These are phyloP conservation scores for Drymonia ruficornis DNA, from an alignment of 2,888 invertebrate genomes.

Conservation along the genomic window DNA sequence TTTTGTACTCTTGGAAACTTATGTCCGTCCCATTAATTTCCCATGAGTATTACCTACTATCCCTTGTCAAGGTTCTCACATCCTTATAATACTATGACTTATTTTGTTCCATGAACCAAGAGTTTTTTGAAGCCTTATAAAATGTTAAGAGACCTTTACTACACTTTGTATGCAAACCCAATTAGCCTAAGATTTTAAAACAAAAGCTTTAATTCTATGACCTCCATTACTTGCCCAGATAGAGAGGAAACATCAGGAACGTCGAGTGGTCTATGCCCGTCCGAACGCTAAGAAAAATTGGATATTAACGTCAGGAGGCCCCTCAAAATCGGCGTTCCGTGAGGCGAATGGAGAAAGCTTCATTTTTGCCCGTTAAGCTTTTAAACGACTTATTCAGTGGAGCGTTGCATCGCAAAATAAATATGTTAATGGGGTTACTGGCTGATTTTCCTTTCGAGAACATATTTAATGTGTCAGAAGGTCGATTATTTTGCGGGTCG, in stretches of 20 bases:
- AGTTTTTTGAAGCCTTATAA: no score
- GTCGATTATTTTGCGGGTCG: conserved; percentile 3
- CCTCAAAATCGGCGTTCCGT: conserved; percentile 59
- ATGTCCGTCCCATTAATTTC: no score
- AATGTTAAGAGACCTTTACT: no score
- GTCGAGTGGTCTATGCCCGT: conserved; percentile 36
- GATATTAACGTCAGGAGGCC: conserved; percentile 62
- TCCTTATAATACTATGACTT: no score
- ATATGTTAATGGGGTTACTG: conserved; percentile 24
- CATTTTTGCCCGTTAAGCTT: conserved; percentile 30
- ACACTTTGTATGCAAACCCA: no score
- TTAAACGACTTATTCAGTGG: conserved; percentile 20
- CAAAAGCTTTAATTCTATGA: neutral
- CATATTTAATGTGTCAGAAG: neutral
- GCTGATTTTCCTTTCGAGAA: conserved; percentile 1
- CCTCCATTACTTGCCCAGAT: conserved; percentile 6
- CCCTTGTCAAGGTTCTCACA: no score
- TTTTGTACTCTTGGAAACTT: no score
- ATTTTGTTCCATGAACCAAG: no score
- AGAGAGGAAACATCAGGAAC: conserved; percentile 19
- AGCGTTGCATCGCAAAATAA: conserved; percentile 20
- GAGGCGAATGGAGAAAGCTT: conserved; percentile 57
- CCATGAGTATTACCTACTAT: no score
- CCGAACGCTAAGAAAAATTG: conserved; percentile 57
- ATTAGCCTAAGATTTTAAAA: no score